Conservation (phyloP, 2,113 vertebrate genomes). For the Progne subis region DNA sequence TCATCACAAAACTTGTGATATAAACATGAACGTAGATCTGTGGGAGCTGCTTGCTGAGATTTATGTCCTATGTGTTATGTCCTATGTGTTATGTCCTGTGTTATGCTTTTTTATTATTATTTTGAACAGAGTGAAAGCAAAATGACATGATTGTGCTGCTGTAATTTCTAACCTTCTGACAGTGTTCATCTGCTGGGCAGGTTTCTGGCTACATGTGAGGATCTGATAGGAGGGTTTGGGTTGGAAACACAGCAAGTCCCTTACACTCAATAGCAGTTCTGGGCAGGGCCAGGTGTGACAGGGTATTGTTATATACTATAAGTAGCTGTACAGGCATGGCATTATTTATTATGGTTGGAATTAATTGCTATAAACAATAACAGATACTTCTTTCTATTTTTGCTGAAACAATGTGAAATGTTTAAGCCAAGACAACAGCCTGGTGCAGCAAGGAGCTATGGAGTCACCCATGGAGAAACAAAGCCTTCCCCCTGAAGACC, state of each 20-base stretch:
- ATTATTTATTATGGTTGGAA: not conserved
- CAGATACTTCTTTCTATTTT: not conserved
- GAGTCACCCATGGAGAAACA: not conserved
- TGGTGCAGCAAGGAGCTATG: not conserved
- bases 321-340: not conserved
- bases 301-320: not conserved
- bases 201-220: not conserved
- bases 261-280: not conserved
- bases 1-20: not conserved
- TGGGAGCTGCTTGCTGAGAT: not conserved
- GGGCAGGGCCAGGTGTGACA: not conserved
- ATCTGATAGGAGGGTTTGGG: not conserved
- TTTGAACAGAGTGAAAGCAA: not conserved
- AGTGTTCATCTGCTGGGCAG: not conserved
- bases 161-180: conserved; percentile 7
- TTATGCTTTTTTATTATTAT: not conserved
- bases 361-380: not conserved
- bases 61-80: not conserved
- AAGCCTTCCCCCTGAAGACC: not conserved
- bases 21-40: not conserved
- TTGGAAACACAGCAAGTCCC: not conserved
- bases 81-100: not conserved
- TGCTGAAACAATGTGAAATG: not conserved
- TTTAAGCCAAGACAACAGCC: not conserved
- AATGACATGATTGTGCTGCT: not conserved